These are phyloP conservation scores for Mus musculus DNA, from an alignment of 2,113 vertebrate genomes.

Conservation along the genomic window GRCm39 chr4:106888501-106889000, in stretches of 20 bases:
- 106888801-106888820: neutral
- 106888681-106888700: neutral
- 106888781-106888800: neutral
- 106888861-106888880: neutral
- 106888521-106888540: neutral
- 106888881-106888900: neutral
- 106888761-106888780: neutral
- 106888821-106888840: neutral
- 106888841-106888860: neutral
- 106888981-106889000: neutral
- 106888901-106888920: neutral
- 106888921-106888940: neutral
- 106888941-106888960: neutral
- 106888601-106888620: neutral
- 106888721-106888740: neutral
- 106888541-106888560: neutral
- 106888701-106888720: neutral
- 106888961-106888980: neutral
- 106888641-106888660: neutral
- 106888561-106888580: fast-evolving
- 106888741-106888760: neutral
- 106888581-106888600: neutral
- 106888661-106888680: neutral
- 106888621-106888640: neutral
- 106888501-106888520: neutral